Conservation (phyloP, 2,113 vertebrate genomes). For the Electrona antarctica region DNA sequence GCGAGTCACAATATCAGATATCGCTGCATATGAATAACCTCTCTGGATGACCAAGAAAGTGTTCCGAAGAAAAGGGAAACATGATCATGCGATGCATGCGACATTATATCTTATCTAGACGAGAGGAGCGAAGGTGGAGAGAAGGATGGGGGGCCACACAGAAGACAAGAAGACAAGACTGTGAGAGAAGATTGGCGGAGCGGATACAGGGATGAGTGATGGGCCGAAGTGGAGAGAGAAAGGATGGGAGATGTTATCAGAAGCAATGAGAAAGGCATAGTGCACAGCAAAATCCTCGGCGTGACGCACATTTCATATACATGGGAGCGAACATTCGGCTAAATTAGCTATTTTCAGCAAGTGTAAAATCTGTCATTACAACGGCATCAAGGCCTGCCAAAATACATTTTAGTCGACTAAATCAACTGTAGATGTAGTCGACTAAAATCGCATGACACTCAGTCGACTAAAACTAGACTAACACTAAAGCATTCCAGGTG, state of each 20-base stretch:
- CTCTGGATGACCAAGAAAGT: constrained; percentile 28
- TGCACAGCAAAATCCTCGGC: no score
- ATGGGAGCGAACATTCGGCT: no score
- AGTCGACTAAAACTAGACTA: no score
- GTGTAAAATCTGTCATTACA: no score
- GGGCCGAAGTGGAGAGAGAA: constrained; percentile 14
- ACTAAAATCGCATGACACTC: no score
- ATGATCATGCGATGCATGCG: constrained; percentile 37
- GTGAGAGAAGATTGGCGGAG: constrained; percentile 48
- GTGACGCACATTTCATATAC: no score
- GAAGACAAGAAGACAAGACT: constrained; percentile 56
- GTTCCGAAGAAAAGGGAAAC: constrained; percentile 48
- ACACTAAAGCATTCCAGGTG: no score
- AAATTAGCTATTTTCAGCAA: no score
- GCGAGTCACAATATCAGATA: constrained; percentile 43
- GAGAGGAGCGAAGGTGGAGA: constrained; percentile 22
- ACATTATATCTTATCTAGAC: constrained; percentile 42
- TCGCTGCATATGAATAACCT: constrained; percentile 44
- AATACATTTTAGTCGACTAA: no score
- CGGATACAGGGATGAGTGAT: constrained; percentile 55
- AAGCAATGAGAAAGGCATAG: neutral
- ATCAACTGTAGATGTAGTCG: no score
- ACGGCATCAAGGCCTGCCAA: no score
- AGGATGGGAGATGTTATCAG: constrained; percentile 6
- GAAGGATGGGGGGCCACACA: constrained; percentile 33